phyloP scores from a whole-genome alignment of 2,113 vertebrate genomes.

The Condylura cristata region DNA sequence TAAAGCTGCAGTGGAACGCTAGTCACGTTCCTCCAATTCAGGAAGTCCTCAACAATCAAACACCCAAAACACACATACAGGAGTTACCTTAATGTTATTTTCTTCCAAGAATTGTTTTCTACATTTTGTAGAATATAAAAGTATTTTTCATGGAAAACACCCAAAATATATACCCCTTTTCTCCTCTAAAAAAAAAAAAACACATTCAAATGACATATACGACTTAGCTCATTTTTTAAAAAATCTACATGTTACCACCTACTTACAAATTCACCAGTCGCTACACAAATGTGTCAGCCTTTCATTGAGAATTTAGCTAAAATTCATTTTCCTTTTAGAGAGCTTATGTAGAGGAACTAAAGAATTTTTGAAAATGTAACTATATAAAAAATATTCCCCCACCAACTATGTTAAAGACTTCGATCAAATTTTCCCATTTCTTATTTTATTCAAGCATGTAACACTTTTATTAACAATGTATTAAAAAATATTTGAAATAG shows the following conservation, averaged over 20 bases:
- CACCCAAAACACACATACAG: neutral
- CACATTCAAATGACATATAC: neutral
- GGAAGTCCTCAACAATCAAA: conserved; percentile 9
- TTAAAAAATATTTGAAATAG: conserved; percentile 22
- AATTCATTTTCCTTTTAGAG: neutral
- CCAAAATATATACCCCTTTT: neutral
- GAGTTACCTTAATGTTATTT: neutral
- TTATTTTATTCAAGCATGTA: conserved; percentile 15
- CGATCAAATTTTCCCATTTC: neutral
- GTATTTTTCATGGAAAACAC: conserved; percentile 16
- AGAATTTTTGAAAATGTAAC: neutral
- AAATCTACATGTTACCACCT: neutral
- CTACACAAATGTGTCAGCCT: neutral
- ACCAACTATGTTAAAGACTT: neutral
- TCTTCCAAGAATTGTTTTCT: conserved; percentile 9
- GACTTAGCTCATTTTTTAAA: neutral
- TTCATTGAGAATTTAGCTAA: neutral
- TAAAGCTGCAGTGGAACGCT: conserved; percentile 17
- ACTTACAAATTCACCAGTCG: neutral
- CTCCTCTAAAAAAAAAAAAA: neutral
- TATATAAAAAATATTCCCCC: neutral
- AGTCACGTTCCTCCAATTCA: neutral
- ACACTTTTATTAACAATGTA: neutral
- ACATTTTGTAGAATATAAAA: conserved; percentile 14
- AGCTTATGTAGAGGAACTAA: neutral